Conservation (phyloP, 1,140 invertebrate genomes). For the Amphibalanus amphitrite region DNA sequence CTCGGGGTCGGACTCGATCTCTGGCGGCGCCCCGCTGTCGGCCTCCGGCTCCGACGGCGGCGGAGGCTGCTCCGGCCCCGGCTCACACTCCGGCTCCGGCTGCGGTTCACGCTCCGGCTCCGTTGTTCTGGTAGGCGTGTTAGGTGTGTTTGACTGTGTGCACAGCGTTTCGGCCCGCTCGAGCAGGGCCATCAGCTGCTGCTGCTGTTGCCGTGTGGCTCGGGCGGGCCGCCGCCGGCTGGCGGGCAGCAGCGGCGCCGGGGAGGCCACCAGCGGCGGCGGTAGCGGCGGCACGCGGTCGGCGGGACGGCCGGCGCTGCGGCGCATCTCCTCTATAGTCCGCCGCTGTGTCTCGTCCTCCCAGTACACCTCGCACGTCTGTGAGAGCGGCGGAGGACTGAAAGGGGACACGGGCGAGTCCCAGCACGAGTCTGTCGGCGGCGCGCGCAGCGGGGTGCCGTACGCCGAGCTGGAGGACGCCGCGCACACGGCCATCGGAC, state of each 20-base stretch:
- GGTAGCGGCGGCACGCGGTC: not conserved
- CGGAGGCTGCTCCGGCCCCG: too few relatives aligned
- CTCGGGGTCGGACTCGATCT: not conserved
- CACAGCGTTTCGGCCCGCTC: not conserved
- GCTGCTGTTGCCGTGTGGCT: not conserved
- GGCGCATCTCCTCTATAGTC: not conserved
- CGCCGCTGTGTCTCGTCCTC: not conserved
- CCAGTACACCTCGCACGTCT: not conserved
- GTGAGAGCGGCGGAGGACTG: not conserved
- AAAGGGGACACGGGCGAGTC: not conserved
- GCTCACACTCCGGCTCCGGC: too few relatives aligned
- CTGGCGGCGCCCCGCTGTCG: not conserved
- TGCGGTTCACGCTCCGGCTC: too few relatives aligned
- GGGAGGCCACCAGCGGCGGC: not conserved
- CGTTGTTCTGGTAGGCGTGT: too few relatives aligned
- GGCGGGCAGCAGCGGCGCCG: not conserved
- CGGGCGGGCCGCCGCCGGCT: too few relatives aligned
- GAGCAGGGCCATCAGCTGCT: not conserved
- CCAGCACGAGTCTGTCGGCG: not conserved
- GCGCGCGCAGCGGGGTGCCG: not conserved
- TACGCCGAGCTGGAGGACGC: not conserved
- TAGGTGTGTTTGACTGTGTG: too few relatives aligned
- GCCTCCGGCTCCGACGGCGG: too few relatives aligned
- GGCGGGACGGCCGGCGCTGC: too few relatives aligned
- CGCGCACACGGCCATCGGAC: too few relatives aligned